phyloP scores from a whole-genome alignment of 2,888 invertebrate species.

The Archaeoteleia sp. region DNA sequence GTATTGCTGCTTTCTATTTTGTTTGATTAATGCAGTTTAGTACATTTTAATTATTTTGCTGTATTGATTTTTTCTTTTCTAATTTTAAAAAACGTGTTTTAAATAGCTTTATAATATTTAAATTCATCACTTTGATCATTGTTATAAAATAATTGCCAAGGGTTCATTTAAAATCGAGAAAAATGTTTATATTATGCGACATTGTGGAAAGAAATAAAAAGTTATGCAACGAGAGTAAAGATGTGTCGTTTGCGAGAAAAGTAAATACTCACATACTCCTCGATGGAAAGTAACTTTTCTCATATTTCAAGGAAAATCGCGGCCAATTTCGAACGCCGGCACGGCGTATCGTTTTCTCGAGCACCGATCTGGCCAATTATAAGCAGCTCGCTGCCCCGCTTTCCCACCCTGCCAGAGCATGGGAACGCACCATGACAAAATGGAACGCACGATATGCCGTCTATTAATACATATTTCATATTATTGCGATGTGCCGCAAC shows the following conservation, averaged over 20 bases:
- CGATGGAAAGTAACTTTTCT: slow-evolving; percentile 36
- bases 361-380: slow-evolving; percentile 54
- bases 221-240: slow-evolving; percentile 28
- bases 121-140: too few species aligned
- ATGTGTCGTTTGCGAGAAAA: slow-evolving; percentile 32
- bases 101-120: too few species aligned
- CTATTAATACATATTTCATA: slow-evolving; percentile 61
- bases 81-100: too few species aligned
- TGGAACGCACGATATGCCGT: slow-evolving; percentile 57
- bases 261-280: slow-evolving; percentile 24
- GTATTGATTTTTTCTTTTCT: too few species aligned
- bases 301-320: slow-evolving; percentile 36
- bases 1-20: too few species aligned
- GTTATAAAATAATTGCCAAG: too few species aligned
- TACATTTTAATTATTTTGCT: too few species aligned
- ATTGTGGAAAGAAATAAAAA: slow-evolving; percentile 18
- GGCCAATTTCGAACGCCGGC: slow-evolving; percentile 34
- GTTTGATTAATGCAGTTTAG: too few species aligned
- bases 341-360: slow-evolving; percentile 37
- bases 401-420: slow-evolving; percentile 56
- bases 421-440: slow-evolving; percentile 58
- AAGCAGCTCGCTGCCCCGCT: slow-evolving; percentile 44
- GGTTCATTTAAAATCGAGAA: too few species aligned
- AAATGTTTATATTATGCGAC: too few species aligned
- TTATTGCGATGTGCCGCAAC: slow-evolving; percentile 39